Evolutionary conservation across 2,797 vertebrate genomes (phyloP), one percentile per base, ranked within the genome.

Genomic region (Morelia viridis): DNA sequence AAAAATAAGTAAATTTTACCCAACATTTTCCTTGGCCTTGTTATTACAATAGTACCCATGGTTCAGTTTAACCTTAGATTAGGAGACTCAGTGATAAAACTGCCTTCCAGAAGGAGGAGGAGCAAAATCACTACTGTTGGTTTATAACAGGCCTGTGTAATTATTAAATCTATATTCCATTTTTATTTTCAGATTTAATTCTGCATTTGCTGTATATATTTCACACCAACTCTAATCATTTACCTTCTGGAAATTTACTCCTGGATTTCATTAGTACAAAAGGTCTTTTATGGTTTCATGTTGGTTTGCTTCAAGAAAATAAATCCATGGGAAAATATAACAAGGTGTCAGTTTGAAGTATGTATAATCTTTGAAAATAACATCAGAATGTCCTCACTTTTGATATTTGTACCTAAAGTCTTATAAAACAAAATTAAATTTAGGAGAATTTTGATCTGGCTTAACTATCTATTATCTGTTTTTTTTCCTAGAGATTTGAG

Each of bases 391-490:
- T 85, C 92, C 89, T 92, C 19, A 22, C 91, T 41, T 94, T 96
- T 96, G 91, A 89, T 94, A 92, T 94, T 88, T 91, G 91, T 94
- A 96, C 96, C 35, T 57, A 94, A 90, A 90, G 94, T 90, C 93
- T 95, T 92, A 91, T 96, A 95, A 96, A 96, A 61, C 96, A 94
- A 80, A 96, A 95, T 58, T 91, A 94, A 80, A 91, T 92, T 96
- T 96, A 89, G 95, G 92, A 96, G 95, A 96, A 95, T 95, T 96
- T 92, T 96, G 94, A 96, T 96, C 94, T 95, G 93, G 71, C 58
- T 10, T 97, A 97, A 97, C 96, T 96, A 96, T 96, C 96, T 97
- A 96, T 97, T 97, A 97, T 96, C 94, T 96, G 93, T 92, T 96
- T 93, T 96, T 24, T 94, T 96, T 96, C 56, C 95, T 95, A 92